Evolutionary conservation across 2,113 vertebrate species (phyloP).

Genomic region (Thunnus thynnus): DNA sequence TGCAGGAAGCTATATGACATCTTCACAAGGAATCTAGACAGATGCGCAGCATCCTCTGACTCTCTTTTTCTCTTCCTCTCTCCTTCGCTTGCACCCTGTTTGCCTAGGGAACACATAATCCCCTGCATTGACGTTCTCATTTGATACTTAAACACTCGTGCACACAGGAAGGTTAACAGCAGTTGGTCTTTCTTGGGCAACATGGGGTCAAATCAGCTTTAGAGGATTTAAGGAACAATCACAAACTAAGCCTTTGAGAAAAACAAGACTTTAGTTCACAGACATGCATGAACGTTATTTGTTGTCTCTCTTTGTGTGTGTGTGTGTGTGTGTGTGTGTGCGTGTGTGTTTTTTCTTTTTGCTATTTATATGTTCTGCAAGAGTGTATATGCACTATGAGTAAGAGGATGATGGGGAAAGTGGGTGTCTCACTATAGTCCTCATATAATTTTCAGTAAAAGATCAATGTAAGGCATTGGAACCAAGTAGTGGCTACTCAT

Average conservation of each 20-base stretch:
- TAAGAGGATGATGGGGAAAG: not conserved
- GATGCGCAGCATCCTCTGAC: not conserved
- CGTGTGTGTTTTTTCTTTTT: no score
- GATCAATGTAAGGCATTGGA: not conserved
- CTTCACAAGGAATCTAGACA: not conserved
- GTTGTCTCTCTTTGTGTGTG: not conserved
- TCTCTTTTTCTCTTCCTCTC: not conserved
- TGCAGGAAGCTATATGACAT: slow-evolving; percentile 9
- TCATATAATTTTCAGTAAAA: slow-evolving; percentile 25
- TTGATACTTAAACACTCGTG: slow-evolving; percentile 49
- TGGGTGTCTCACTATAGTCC: not conserved
- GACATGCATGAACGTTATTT: slow-evolving; percentile 15
- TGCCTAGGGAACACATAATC: slow-evolving; percentile 39
- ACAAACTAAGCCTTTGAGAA: slow-evolving; percentile 45
- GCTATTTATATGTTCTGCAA: not conserved
- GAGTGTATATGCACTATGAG: not conserved
- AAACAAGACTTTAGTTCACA: slow-evolving; percentile 32
- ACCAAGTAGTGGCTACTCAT: not conserved
- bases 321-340: not conserved
- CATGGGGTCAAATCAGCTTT: slow-evolving; percentile 58
- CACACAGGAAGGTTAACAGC: slow-evolving; percentile 51
- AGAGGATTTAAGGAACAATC: slow-evolving; percentile 64
- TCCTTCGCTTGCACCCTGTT: not conserved
- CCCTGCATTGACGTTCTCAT: slow-evolving; percentile 45
- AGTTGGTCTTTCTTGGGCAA: slow-evolving; percentile 56